Base-by-base conservation (phyloP, 2,113 vertebrate species). In the Vimba vimba region DNA sequence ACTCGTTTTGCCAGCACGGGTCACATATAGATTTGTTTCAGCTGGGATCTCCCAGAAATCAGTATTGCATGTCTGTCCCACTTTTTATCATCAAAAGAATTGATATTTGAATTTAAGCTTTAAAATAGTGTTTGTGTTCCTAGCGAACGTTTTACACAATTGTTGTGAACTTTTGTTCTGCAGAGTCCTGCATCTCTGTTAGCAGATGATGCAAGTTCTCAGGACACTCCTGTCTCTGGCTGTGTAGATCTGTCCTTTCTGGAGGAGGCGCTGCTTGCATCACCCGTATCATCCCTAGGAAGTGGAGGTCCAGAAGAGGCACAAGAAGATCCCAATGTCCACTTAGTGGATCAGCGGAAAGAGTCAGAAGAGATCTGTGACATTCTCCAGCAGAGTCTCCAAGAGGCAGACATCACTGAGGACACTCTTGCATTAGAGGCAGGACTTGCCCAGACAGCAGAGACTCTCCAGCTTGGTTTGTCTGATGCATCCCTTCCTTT, bases 231-330 rank as follows among this genome's bases (percentile, higher is more conserved):
- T 60, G 92, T 93, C 1, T 90, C 94, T 0, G 94, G 93, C 27
- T 95, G 94, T 80, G 94, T 95, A 91, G 95, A 96, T 84, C 92
- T 96, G 86, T 95, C 95, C 89, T 95, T 95, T 91, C 89, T 96
- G 92, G 95, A 95, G 86, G 95, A 96, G 91, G 95, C 94, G 0
- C 93, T 96, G 23, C 87, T 96, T 87, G 94, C 92, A 15, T 95
- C 94, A 43, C 94, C 95, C 0, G 91, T 92, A 87, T 75, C 73
- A n/a, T 75, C 73, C 17, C 12, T 47, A 8, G 92, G 83, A 30
- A 91, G 64, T 36, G 92, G 91, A 33, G 93, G 91, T 85, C 83
- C 89, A 2, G 89, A 85, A 52, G 90, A 83, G 89, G 88, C 36
- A 77, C 89, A 77, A 50, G 86, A 83, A 0, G 91, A 82, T 60